Evolutionary conservation across 2,113 vertebrate genomes (phyloP).

Genomic region (Rhadina sibilatrix): DNA sequence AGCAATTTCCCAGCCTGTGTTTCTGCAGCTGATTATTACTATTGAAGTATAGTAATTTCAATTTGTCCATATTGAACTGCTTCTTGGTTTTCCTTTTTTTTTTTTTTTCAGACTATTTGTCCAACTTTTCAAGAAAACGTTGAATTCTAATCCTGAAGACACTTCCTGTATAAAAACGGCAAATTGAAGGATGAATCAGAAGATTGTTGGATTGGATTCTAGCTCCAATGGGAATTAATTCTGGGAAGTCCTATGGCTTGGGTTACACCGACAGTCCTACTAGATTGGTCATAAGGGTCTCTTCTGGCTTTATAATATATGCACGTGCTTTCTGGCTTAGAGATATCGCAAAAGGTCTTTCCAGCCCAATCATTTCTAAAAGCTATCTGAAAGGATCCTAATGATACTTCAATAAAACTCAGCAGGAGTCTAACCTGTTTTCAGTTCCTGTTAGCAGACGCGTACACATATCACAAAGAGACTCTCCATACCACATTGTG

Average conservation of each 20-base stretch:
- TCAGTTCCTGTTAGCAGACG: background rate
- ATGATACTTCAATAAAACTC: background rate
- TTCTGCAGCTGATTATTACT: background rate
- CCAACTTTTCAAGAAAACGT: slow-evolving; percentile 57
- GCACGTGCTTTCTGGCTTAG: slow-evolving; percentile 52
- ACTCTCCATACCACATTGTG: background rate
- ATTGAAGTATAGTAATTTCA: background rate
- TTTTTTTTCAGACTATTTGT: slow-evolving; percentile 35
- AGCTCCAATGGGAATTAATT: background rate
- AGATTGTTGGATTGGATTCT: background rate
- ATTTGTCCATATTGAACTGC: background rate
- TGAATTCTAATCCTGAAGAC: slow-evolving; percentile 32
- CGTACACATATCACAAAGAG: background rate
- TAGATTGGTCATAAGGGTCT: background rate
- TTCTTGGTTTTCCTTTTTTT: background rate
- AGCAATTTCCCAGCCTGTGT: background rate
- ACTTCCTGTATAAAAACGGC: background rate
- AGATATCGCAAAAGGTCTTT: background rate
- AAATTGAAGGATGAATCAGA: background rate
- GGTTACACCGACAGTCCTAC: background rate
- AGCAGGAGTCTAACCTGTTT: background rate
- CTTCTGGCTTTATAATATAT: slow-evolving; percentile 48
- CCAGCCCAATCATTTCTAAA: background rate
- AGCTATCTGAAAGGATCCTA: background rate
- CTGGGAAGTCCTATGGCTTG: background rate